phyloP scores from a whole-genome alignment of 2,797 vertebrate species.

The Moxostoma hubbsi region DNA sequence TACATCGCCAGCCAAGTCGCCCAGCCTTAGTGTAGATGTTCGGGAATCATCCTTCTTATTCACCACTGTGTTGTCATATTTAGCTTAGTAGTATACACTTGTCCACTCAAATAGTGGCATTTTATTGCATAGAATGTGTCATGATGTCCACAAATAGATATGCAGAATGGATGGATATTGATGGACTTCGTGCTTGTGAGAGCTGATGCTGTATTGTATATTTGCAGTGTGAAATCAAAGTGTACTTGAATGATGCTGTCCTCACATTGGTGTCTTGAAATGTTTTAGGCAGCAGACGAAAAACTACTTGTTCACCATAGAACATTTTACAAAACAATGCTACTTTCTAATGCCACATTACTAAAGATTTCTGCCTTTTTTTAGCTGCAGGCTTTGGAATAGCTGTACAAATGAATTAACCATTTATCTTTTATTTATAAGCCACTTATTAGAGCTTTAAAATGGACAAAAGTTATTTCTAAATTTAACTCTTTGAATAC shows the following conservation, averaged over 20 bases:
- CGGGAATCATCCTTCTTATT: neutral
- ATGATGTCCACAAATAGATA: neutral
- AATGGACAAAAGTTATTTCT: neutral
- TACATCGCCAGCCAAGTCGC: neutral
- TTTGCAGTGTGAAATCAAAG: neutral
- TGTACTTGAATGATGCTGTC: neutral
- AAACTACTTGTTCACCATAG: no score
- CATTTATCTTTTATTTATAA: neutral
- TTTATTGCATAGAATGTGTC: neutral
- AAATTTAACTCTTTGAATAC: neutral
- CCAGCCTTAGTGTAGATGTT: neutral
- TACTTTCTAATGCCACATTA: neutral
- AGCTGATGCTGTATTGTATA: neutral
- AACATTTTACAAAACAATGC: neutral
- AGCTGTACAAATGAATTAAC: neutral
- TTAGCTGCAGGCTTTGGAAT: neutral
- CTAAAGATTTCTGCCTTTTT: slow-evolving; percentile 6
- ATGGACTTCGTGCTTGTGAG: neutral
- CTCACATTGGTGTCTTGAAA: neutral
- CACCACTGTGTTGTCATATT: slow-evolving; percentile 10
- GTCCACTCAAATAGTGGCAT: neutral
- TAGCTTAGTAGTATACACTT: neutral
- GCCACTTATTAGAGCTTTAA: neutral
- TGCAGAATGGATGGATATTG: neutral
- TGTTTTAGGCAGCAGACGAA: no score